These are phyloP conservation scores for Anadara kagoshimensis DNA, from an alignment of 1,140 invertebrate species.

Conservation along the genomic window DNA sequence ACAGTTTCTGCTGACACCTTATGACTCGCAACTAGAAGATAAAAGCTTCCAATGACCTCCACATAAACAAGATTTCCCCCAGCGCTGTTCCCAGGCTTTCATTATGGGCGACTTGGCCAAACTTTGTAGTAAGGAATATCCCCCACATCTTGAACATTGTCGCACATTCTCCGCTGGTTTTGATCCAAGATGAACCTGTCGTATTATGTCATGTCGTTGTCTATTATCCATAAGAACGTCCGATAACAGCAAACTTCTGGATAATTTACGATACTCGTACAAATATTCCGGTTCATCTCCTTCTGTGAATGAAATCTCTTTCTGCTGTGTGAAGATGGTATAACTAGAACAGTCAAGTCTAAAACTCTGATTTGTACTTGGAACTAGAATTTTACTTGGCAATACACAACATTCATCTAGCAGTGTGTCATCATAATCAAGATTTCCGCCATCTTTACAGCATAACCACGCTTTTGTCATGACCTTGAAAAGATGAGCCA, in stretches of 20 bases:
- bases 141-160: constrained; percentile 85
- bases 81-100: constrained; percentile 89
- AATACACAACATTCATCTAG: constrained; percentile 91
- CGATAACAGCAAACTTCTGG: constrained; percentile 75
- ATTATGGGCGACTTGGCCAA: constrained; percentile 82
- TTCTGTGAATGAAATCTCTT: constrained; percentile 57
- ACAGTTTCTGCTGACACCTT: too few species aligned
- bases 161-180: constrained; percentile 80
- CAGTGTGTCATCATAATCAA: constrained; percentile 81
- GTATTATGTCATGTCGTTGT: constrained; percentile 83
- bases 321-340: constrained; percentile 59
- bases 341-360: constrained; percentile 81
- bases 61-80: constrained; percentile 85
- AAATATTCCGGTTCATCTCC: constrained; percentile 64
- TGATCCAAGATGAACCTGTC: constrained; percentile 85
- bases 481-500: constrained; percentile 86
- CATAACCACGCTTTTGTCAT: constrained; percentile 86
- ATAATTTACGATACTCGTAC: constrained; percentile 71
- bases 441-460: constrained; percentile 75
- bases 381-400: constrained; percentile 89
- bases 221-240: constrained; percentile 82
- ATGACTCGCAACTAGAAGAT: neutral
- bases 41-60: constrained; percentile 83
- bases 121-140: constrained; percentile 83
- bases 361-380: constrained; percentile 79